These are phyloP conservation scores for Psylliodes chrysocephalus DNA, from an alignment of 2,888 invertebrate genomes.

Conservation along the genomic window DNA sequence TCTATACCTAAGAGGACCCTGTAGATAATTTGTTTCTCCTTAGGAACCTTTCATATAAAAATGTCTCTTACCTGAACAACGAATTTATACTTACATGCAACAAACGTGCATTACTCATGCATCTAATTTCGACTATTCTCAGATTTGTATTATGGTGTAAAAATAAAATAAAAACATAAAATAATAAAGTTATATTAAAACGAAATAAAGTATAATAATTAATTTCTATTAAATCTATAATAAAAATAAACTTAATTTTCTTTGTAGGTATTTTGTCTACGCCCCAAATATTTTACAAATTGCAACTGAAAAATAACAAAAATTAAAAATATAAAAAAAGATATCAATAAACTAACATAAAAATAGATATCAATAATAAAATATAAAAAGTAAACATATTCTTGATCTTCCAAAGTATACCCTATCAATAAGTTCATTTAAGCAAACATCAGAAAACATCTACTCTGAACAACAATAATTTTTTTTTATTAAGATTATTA, in stretches of 20 bases:
- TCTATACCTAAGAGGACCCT: no score
- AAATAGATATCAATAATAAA: not conserved
- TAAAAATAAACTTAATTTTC: no score
- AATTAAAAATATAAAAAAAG: not conserved
- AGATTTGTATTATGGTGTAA: not conserved
- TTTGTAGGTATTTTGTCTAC: not conserved
- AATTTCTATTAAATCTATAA: not conserved
- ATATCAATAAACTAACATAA: not conserved
- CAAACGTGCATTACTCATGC: constrained; percentile 28
- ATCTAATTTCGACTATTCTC: not conserved
- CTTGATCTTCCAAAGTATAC: no score
- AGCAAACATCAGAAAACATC: no score
- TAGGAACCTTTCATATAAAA: not conserved
- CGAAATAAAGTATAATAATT: not conserved
- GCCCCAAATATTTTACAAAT: constrained; percentile 8
- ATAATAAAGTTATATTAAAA: not conserved
- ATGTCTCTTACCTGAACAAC: constrained; percentile 27
- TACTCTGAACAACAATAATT: no score
- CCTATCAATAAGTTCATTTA: no score
- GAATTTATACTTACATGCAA: constrained; percentile 20
- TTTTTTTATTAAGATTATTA: not conserved
- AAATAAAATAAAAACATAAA: not conserved
- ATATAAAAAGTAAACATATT: not conserved
- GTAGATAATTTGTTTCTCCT: no score
- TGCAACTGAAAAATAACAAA: constrained; percentile 16